phyloP scores from a whole-genome alignment of 1,140 invertebrate species.

The Bombus superbus region DNA sequence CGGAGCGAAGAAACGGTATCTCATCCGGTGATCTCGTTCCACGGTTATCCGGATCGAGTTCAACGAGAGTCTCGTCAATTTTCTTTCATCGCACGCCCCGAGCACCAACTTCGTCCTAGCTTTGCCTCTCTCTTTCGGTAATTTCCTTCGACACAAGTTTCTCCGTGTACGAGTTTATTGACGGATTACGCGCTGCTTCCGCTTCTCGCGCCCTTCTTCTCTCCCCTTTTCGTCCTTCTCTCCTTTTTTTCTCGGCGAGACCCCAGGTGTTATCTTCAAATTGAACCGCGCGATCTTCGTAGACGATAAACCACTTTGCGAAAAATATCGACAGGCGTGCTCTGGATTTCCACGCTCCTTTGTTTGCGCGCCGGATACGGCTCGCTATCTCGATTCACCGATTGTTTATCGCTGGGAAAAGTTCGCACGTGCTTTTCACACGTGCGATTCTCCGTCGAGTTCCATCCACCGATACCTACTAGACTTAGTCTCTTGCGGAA shows the following conservation, averaged over 20 bases:
- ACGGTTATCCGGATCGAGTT: neutral
- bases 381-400: slow-evolving; percentile 12
- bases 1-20: neutral
- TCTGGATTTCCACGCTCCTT: slow-evolving; percentile 19
- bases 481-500: neutral
- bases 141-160: slow-evolving; percentile 2
- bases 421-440: slow-evolving; percentile 18
- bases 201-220: neutral
- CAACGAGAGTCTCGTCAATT: neutral
- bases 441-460: slow-evolving; percentile 1
- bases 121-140: neutral
- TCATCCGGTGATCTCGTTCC: neutral
- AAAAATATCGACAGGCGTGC: slow-evolving; percentile 33
- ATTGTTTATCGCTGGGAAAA: slow-evolving; percentile 11
- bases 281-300: slow-evolving; percentile 22
- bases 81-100: neutral
- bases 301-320: slow-evolving; percentile 35
- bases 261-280: slow-evolving; percentile 1
- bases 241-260: neutral
- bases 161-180: neutral
- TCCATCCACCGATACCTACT: neutral
- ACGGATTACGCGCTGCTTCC: neutral
- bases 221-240: too few relatives aligned
- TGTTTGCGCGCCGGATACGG: neutral
- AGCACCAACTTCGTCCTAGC: neutral